Evolutionary conservation across 2,797 vertebrate genomes (phyloP).

Genomic region (Mallotus villosus): DNA sequence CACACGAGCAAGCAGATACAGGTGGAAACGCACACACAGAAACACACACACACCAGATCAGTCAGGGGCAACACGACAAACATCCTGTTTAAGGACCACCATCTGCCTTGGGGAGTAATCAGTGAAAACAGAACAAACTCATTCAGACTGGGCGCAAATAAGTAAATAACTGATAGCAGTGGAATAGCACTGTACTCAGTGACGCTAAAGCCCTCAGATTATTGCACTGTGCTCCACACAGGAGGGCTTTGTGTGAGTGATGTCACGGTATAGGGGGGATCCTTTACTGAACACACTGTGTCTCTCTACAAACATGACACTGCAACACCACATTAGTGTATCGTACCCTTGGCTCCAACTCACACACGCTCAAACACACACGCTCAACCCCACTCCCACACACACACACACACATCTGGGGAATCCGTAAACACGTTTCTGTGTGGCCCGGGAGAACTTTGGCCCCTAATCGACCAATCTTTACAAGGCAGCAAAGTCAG

Average conservation of each 20-base stretch:
- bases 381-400: background rate
- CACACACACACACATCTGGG: background rate
- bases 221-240: background rate
- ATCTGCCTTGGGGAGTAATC: slow-evolving; percentile 63
- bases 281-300: background rate
- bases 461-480: slow-evolving; percentile 10
- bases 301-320: slow-evolving; percentile 9
- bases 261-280: background rate
- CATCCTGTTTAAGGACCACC: slow-evolving; percentile 65
- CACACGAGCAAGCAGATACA: slow-evolving; percentile 27
- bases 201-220: background rate
- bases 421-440: slow-evolving; percentile 23
- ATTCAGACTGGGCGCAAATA: slow-evolving; percentile 10
- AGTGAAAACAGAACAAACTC: slow-evolving; percentile 61
- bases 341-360: background rate
- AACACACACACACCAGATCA: slow-evolving; percentile 11
- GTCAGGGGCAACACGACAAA: slow-evolving; percentile 61
- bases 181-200: slow-evolving; percentile 38
- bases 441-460: slow-evolving; percentile 27
- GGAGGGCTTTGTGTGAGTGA: slow-evolving; percentile 6
- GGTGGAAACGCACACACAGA: slow-evolving; percentile 22
- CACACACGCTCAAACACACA: slow-evolving; percentile 1
- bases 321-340: slow-evolving; percentile 1
- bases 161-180: slow-evolving; percentile 15
- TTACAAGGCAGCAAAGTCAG: slow-evolving; percentile 19